Percentiles rank a stretch among this genome's conserved stretches.
These are phyloP conservation scores for Embidobia sp. DNA, from an alignment of 2,888 invertebrate species.

Conservation along the genomic window DNA sequence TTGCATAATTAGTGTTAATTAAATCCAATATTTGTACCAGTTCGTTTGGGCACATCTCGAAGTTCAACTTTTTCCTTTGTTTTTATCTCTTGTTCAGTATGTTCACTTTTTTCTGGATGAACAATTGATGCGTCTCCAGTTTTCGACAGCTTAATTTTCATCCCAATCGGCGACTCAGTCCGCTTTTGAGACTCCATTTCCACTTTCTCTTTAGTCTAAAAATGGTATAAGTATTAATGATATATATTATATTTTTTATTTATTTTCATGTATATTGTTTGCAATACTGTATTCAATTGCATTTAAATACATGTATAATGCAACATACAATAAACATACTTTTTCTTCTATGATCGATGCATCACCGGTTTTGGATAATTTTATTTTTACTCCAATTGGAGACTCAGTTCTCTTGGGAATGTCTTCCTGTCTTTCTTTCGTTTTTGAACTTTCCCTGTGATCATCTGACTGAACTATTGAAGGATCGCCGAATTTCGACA, in stretches of 20 bases:
- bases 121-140: constrained; percentile 74
- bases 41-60: constrained; percentile 67
- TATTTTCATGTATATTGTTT: too few relatives aligned
- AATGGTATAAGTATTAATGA: not conserved
- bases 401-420: constrained; percentile 73
- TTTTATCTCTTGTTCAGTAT: constrained; percentile 59
- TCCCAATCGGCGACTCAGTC: constrained; percentile 74
- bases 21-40: constrained; percentile 65
- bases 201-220: constrained; percentile 31
- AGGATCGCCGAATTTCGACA: constrained; percentile 77
- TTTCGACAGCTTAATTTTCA: constrained; percentile 77
- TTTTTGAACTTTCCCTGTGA: constrained; percentile 58
- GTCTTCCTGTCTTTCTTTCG: constrained; percentile 63
- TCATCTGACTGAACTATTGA: constrained; percentile 74
- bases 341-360: constrained; percentile 69
- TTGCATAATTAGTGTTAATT: too few relatives aligned
- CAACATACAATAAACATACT: constrained; percentile 32
- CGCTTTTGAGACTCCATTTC: constrained; percentile 66
- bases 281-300: too few relatives aligned
- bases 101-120: constrained; percentile 57
- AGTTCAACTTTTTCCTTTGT: constrained; percentile 67
- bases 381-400: constrained; percentile 78
- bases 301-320: too few relatives aligned
- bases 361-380: constrained; percentile 73
- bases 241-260: too few relatives aligned